A percentile compares a stretch with the other conserved stretches of the same genome.
These are phyloP conservation scores for Eulemur coronatus DNA, from an alignment of 2,797 vertebrate genomes.

Conservation along the genomic window DNA sequence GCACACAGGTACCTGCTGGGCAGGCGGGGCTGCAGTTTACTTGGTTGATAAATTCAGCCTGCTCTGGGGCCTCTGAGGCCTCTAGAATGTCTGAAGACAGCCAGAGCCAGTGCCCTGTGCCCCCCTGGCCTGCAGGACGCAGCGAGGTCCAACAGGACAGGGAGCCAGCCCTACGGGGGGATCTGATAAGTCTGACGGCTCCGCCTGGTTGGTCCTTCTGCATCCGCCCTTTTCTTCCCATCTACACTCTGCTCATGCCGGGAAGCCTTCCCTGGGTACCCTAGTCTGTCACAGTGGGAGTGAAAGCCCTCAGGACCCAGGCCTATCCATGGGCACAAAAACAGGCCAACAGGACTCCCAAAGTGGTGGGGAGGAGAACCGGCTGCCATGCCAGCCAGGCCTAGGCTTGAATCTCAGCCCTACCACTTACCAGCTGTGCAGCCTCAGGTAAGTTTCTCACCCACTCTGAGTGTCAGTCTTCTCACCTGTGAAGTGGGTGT, in stretches of 20 bases:
- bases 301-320: neutral
- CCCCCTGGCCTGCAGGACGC: neutral
- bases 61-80: neutral
- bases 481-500: neutral
- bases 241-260: too few relatives aligned
- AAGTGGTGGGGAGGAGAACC: neutral
- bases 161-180: neutral
- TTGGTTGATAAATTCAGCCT: neutral
- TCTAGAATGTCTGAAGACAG: neutral
- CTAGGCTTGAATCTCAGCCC: neutral
- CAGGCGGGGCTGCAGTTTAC: neutral
- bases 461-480: neutral
- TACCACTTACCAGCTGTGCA: neutral
- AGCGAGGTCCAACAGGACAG: neutral
- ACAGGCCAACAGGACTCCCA: neutral
- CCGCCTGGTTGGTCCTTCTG: neutral
- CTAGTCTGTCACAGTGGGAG: neutral
- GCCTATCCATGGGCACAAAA: neutral
- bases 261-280: neutral
- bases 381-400: neutral
- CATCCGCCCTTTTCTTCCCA: neutral
- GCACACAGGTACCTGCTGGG: neutral
- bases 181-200: neutral
- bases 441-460: neutral
- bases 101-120: neutral